Conservation (phyloP, 2,113 vertebrate genomes). For the Trichechus manatus region DNA sequence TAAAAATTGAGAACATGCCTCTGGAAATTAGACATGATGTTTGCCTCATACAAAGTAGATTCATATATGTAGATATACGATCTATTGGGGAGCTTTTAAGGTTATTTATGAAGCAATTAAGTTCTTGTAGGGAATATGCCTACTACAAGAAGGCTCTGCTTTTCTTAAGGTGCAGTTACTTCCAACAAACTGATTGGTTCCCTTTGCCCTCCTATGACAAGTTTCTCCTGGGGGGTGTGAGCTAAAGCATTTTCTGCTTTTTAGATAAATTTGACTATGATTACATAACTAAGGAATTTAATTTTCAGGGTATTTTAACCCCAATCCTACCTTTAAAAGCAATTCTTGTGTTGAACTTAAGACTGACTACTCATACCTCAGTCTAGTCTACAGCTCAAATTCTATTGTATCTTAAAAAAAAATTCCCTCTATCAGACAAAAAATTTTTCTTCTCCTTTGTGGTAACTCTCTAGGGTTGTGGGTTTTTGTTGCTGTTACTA, state of each 20-base stretch:
- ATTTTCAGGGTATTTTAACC: not conserved
- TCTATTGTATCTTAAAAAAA: not conserved
- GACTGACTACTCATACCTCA: not conserved
- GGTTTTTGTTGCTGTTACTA: not conserved
- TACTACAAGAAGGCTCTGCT: not conserved
- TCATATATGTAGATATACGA: not conserved
- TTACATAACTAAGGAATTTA: not conserved
- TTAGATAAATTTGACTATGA: not conserved
- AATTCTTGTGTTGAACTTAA: not conserved
- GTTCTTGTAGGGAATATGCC: not conserved
- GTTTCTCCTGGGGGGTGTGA: not conserved
- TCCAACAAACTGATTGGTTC: not conserved
- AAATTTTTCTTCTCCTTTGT: not conserved
- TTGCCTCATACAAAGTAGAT: not conserved
- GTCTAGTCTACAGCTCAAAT: not conserved
- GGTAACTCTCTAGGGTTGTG: not conserved
- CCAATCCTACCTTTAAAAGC: not conserved
- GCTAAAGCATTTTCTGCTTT: not conserved
- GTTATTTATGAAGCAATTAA: conserved; percentile 12
- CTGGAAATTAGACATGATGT: not conserved
- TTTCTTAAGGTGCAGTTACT: not conserved
- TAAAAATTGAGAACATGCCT: not conserved
- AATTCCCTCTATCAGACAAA: not conserved
- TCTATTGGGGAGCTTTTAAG: not conserved
- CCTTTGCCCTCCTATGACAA: not conserved